Conservation (phyloP, 2,888 invertebrate genomes). For the Philereme transversata region DNA sequence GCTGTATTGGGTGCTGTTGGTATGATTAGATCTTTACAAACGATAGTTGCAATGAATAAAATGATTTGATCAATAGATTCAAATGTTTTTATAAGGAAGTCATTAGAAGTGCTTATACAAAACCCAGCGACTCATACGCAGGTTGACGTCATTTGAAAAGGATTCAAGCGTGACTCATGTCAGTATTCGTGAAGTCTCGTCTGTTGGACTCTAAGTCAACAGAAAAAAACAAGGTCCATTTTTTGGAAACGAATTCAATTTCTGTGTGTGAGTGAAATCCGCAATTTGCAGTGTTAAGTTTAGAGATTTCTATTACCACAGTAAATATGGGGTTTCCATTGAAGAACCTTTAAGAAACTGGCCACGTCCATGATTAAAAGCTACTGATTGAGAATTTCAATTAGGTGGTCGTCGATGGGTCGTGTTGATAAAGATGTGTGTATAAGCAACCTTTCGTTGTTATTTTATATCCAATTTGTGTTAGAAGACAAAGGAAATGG, state of each 20-base stretch:
- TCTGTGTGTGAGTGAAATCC: background rate
- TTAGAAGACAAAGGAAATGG: conserved; percentile 72
- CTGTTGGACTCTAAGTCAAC: conserved; percentile 44
- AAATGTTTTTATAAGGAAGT: background rate
- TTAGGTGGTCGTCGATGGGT: conserved; percentile 36
- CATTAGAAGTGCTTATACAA: conserved; percentile 13
- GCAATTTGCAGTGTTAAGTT: background rate
- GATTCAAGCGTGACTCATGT: conserved; percentile 72
- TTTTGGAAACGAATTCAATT: conserved; percentile 25
- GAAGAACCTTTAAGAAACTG: conserved; percentile 8
- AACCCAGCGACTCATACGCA: conserved; percentile 49
- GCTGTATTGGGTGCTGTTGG: too few relatives aligned
- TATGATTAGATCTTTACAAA: too few relatives aligned
- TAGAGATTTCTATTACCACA: background rate
- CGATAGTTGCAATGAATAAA: too few relatives aligned
- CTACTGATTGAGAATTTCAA: conserved; percentile 37
- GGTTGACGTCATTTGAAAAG: conserved; percentile 67
- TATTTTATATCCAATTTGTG: conserved; percentile 76
- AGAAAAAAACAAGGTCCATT: conserved; percentile 39
- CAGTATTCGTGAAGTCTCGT: conserved; percentile 51
- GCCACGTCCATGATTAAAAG: background rate
- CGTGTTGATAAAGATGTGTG: conserved; percentile 35
- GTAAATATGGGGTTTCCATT: background rate
- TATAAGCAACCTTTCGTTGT: conserved; percentile 60
- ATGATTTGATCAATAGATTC: too few relatives aligned